phyloP scores from a whole-genome alignment of 2,888 invertebrate genomes.

The Noctuana brunneofusca region DNA sequence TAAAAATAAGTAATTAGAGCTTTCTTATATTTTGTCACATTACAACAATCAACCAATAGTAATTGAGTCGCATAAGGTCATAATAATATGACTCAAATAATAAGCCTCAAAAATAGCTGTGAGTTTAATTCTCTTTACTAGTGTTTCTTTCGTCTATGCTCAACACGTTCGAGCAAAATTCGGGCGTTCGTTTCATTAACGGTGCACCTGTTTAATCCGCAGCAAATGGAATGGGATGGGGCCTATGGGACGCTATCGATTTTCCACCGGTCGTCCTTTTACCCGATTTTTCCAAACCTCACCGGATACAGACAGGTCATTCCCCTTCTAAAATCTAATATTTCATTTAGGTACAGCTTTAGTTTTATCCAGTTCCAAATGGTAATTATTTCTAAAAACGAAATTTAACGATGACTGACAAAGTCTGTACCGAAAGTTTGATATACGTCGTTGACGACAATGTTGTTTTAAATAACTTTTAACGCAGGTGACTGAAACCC shows the following conservation, averaged over 20 bases:
- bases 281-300: not conserved
- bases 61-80: no score
- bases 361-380: not conserved
- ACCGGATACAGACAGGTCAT: not conserved
- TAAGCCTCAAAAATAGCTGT: no score
- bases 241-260: not conserved
- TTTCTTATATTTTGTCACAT: no score
- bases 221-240: not conserved
- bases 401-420: not conserved
- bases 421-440: not conserved
- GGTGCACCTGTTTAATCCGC: not conserved
- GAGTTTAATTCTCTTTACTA: no score
- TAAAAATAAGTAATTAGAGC: no score
- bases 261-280: not conserved
- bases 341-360: not conserved
- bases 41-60: no score
- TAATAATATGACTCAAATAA: no score
- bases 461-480: not conserved
- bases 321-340: not conserved
- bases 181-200: slow-evolving; percentile 1
- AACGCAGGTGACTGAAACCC: no score
- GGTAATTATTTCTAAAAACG: slow-evolving; percentile 1
- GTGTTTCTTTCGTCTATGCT: no score
- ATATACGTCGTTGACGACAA: not conserved
- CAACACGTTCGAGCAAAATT: not conserved